phyloP scores from a whole-genome alignment of 2,113 vertebrate species.

The Progne subis region DNA sequence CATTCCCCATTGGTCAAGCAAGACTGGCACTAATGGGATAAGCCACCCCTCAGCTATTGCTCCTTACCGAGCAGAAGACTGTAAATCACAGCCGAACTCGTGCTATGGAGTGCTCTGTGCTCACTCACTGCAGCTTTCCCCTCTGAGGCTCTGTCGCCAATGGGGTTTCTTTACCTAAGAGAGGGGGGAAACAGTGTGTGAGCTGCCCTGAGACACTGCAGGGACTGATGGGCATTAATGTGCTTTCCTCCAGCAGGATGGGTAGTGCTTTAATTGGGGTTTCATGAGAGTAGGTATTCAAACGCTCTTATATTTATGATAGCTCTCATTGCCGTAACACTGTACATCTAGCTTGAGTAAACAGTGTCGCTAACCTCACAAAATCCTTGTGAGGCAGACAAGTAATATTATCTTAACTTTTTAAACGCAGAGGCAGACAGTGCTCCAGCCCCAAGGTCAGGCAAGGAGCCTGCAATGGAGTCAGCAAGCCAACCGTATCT shows the following conservation, averaged over 20 bases:
- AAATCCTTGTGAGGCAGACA: background rate
- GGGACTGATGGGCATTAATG: background rate
- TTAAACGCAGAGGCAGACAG: background rate
- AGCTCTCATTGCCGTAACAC: background rate
- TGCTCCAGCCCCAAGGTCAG: slow-evolving; percentile 39
- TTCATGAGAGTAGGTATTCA: background rate
- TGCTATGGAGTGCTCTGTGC: background rate
- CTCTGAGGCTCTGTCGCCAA: rapidly evolving
- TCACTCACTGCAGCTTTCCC: background rate
- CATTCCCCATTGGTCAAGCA: background rate
- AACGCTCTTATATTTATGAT: background rate
- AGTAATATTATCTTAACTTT: slow-evolving; percentile 37
- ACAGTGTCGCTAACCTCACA: background rate
- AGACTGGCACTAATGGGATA: background rate
- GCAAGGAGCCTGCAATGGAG: background rate
- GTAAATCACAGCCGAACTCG: background rate
- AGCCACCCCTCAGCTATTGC: background rate
- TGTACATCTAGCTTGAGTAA: background rate
- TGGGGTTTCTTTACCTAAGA: background rate
- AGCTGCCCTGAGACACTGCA: background rate
- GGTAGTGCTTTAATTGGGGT: background rate
- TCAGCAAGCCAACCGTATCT: background rate
- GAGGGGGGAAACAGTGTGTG: background rate
- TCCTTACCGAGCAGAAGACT: background rate
- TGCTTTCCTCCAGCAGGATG: background rate